Evolutionary conservation across 2,797 vertebrate genomes (phyloP), one percentile per base, ranked within the genome.

Genomic region (Phyllotis vaccarum): DNA sequence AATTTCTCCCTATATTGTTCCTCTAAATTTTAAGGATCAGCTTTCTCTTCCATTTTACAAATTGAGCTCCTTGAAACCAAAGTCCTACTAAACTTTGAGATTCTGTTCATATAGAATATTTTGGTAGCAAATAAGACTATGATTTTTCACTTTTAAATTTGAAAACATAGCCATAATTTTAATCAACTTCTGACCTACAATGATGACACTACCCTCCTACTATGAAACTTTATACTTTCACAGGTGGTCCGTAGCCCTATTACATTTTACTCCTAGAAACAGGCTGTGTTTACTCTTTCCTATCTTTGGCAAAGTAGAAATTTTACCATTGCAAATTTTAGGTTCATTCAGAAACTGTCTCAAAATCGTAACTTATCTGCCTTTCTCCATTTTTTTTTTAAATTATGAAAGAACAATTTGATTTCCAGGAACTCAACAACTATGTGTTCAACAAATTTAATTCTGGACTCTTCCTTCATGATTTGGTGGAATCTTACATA

Each of bases 41-140:
- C 34, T 27, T 52, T 72, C 13, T 52, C 6, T 0, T 43, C 19
- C 13, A 66, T 58, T 72, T 40, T 19, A 70, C 6, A 72, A 5
- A 24, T 2, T 4, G 17, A 31, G 21, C 49, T 66, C 4, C 27
- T 62, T 40, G 29, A 90, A 49, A 86, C 0, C 6, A 6, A 81
- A 2, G 0, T 70, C 1, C 29, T 1, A 10, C 7, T 88, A 22
- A n/a, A 9, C 16, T 17, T 8, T 22, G 16, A n/a, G 29, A 37
- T 52, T 62, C 21, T 37, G 12, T 34, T 70, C 16, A 60, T 29
- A 10, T 17, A 64, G 43, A 76, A 40, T 29, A 79, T 6, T 31
- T 2, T 78, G 6, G 6, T 10, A 54, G 14, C 0, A 29, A 43
- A 52, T 17, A 22, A 7, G 56, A 81, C 14, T 8, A 13, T 75